Percentiles rank a stretch among this genome's conserved stretches.
These are phyloP conservation scores for Heptranchias perlo DNA, from an alignment of 2,113 vertebrate species.

Conservation along the genomic window DNA sequence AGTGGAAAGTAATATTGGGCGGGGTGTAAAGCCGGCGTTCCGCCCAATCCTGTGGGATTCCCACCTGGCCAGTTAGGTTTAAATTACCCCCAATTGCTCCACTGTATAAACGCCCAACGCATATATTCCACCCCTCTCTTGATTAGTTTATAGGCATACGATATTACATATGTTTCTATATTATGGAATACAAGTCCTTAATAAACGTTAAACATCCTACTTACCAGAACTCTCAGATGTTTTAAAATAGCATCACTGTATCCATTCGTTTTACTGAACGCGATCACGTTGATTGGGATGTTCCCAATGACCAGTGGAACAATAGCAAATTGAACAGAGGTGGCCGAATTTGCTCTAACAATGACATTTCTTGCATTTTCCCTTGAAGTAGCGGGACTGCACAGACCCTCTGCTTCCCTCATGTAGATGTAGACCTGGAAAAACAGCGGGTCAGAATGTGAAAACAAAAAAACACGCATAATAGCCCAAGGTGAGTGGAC, in stretches of 20 bases:
- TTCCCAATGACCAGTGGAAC: conserved; percentile 58
- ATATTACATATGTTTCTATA: not conserved
- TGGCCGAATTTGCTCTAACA: conserved; percentile 52
- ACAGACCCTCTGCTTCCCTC: conserved; percentile 64
- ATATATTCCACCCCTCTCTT: too few relatives aligned
- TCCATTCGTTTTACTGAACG: conserved; percentile 39
- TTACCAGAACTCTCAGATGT: not conserved
- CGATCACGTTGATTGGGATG: conserved; percentile 63
- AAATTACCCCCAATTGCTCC: too few relatives aligned
- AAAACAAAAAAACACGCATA: not conserved
- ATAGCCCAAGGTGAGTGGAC: not conserved
- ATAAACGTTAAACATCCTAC: not conserved
- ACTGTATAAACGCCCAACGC: too few relatives aligned
- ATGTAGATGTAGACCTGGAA: conserved; percentile 64
- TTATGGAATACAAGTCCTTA: not conserved
- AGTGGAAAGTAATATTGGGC: too few relatives aligned
- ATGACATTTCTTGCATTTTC: conserved; percentile 48
- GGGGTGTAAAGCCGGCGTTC: too few relatives aligned
- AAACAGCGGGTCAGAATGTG: not conserved
- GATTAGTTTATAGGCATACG: too few relatives aligned
- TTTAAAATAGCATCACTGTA: not conserved
- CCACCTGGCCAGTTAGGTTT: too few relatives aligned
- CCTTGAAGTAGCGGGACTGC: conserved; percentile 57
- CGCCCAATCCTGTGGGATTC: too few relatives aligned
- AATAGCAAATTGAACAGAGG: conserved; percentile 63